Evolutionary conservation across 2,113 vertebrate species (phyloP).

Genomic region (Pedionomus torquatus): DNA sequence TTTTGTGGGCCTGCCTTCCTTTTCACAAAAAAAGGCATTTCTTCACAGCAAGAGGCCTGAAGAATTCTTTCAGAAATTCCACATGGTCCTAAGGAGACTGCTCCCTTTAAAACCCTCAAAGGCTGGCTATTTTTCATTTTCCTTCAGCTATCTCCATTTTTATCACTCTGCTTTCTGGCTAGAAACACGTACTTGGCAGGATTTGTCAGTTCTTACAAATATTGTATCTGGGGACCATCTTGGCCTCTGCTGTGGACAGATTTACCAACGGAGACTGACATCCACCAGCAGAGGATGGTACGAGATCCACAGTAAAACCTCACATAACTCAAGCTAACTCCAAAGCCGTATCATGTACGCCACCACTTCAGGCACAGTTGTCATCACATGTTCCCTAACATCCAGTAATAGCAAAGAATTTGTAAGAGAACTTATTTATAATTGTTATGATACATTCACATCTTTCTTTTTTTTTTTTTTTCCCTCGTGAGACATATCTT

Average conservation of each 20-base stretch:
- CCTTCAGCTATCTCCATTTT: neutral
- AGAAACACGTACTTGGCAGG: neutral
- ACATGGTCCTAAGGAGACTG: neutral
- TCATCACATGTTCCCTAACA: neutral
- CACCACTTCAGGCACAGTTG: neutral
- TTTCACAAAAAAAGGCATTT: neutral
- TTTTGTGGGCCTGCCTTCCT: neutral
- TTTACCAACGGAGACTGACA: neutral
- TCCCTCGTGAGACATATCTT: neutral
- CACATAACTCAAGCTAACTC: neutral
- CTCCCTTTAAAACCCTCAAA: neutral
- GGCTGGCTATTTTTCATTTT: constrained; percentile 18
- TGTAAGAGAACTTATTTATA: neutral
- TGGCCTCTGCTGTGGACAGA: neutral
- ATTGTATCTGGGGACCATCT: neutral
- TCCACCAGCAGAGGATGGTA: neutral
- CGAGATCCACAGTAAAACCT: neutral
- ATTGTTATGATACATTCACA: neutral
- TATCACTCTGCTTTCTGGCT: neutral
- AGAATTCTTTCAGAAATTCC: constrained; percentile 13
- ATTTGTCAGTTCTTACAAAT: neutral
- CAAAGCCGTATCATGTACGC: neutral
- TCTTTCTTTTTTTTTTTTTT: neutral
- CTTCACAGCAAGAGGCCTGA: neutral
- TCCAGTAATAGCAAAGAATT: neutral